phyloP scores from a whole-genome alignment of 2,797 vertebrate genomes.

The Lophura swinhoii region DNA sequence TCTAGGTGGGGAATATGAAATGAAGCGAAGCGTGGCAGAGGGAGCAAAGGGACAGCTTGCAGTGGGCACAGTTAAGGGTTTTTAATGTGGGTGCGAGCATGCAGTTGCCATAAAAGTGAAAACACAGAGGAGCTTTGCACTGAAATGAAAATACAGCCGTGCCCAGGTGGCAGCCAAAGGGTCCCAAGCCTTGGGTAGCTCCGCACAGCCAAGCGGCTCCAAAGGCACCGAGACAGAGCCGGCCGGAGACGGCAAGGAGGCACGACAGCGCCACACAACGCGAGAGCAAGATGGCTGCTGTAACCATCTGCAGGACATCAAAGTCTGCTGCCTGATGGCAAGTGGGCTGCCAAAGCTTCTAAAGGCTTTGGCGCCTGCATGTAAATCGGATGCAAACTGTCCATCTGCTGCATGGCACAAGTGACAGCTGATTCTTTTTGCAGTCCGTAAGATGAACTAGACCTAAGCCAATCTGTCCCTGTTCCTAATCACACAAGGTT shows the following conservation, averaged over 20 bases:
- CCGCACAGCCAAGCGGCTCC: constrained; percentile 8
- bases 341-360: constrained; percentile 86
- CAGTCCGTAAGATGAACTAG: constrained; percentile 85
- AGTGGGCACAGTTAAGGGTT: not conserved
- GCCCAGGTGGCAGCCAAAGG: not conserved
- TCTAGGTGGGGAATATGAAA: constrained; percentile 60
- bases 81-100: constrained; percentile 7
- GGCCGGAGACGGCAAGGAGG: constrained; percentile 53
- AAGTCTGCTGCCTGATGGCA: constrained; percentile 84
- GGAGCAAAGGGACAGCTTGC: not conserved
- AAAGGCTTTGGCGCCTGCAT: constrained; percentile 85
- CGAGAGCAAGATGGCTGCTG: constrained; percentile 78
- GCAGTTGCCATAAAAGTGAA: not conserved
- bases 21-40: not conserved
- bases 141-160: constrained; percentile 35
- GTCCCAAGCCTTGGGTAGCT: constrained; percentile 21
- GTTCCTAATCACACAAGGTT: constrained; percentile 84
- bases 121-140: not conserved
- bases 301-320: constrained; percentile 86
- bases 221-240: not conserved
- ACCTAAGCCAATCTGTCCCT: constrained; percentile 82
- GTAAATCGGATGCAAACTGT: constrained; percentile 87
- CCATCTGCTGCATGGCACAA: constrained; percentile 87
- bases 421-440: constrained; percentile 86
- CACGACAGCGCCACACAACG: constrained; percentile 63